phyloP scores from a whole-genome alignment of 2,797 vertebrate species.

The Arremon aurantiirostris region DNA sequence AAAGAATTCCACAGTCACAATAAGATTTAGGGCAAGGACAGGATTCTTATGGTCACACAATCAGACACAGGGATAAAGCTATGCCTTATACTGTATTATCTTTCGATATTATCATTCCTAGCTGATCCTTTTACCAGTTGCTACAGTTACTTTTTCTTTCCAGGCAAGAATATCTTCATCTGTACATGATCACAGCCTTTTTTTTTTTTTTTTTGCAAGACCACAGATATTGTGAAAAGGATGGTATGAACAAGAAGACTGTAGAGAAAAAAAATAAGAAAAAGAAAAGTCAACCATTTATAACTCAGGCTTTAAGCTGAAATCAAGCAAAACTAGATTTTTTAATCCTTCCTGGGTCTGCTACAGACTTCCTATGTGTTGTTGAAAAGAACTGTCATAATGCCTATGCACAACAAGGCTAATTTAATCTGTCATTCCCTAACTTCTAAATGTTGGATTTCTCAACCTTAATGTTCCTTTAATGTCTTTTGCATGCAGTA shows the following conservation, averaged over 20 bases:
- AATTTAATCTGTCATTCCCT: background rate
- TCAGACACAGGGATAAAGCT: background rate
- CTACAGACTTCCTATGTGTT: background rate
- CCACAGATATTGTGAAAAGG: background rate
- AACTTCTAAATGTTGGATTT: conserved; percentile 13
- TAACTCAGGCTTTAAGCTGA: background rate
- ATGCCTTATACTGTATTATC: background rate
- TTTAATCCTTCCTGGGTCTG: background rate
- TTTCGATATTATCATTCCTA: background rate
- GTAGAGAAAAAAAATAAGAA: background rate
- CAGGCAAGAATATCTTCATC: background rate
- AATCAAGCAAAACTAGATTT: background rate
- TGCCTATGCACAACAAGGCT: background rate
- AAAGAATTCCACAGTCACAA: background rate
- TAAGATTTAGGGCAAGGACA: background rate
- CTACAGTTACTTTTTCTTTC: background rate
- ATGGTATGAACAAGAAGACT: background rate
- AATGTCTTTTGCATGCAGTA: conserved; percentile 30
- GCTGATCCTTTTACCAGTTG: background rate
- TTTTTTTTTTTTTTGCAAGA: background rate
- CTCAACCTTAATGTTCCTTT: conserved; percentile 18
- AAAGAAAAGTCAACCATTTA: background rate
- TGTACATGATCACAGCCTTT: background rate
- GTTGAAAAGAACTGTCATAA: background rate
- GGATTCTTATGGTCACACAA: background rate